phyloP scores from a whole-genome alignment of 2,888 invertebrate species.

The Hypomecis punctinalis region DNA sequence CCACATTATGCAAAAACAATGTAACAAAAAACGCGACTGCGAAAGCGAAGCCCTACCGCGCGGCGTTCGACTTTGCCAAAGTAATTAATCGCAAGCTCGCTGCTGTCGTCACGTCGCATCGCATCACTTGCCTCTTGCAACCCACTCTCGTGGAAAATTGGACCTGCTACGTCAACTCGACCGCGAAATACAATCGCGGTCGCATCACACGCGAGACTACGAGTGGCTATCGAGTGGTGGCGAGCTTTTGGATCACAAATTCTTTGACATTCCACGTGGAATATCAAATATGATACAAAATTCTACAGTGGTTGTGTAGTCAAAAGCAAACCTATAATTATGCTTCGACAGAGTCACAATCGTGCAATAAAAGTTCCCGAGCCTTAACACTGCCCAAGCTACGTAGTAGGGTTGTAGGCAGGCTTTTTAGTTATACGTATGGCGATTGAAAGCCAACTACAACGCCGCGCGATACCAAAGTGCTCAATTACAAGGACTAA shows the following conservation, averaged over 20 bases:
- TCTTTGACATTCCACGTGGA: background rate
- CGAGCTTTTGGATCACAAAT: constrained; percentile 12
- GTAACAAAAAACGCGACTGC: constrained; percentile 72
- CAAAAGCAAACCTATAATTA: too few relatives aligned
- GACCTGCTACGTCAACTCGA: constrained; percentile 66
- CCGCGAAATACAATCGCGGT: constrained; percentile 66
- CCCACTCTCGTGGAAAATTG: constrained; percentile 79
- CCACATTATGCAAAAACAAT: constrained; percentile 58
- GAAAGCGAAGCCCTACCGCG: constrained; percentile 72
- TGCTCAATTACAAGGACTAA: too few relatives aligned
- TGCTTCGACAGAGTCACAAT: too few relatives aligned
- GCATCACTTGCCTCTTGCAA: constrained; percentile 68
- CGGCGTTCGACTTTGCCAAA: constrained; percentile 69
- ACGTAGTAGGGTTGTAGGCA: too few relatives aligned
- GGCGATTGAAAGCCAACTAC: too few relatives aligned
- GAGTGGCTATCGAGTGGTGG: constrained; percentile 17
- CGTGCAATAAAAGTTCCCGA: too few relatives aligned
- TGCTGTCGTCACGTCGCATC: constrained; percentile 77
- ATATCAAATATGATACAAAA: background rate
- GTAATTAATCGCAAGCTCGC: constrained; percentile 76
- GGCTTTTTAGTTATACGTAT: too few relatives aligned
- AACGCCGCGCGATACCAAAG: too few relatives aligned
- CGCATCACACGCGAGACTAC: constrained; percentile 30
- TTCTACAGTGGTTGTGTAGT: too few relatives aligned
- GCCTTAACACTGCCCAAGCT: too few relatives aligned